Base-by-base conservation (phyloP, 2,888 invertebrate genomes). In the Dicyrtoma fusca region DNA sequence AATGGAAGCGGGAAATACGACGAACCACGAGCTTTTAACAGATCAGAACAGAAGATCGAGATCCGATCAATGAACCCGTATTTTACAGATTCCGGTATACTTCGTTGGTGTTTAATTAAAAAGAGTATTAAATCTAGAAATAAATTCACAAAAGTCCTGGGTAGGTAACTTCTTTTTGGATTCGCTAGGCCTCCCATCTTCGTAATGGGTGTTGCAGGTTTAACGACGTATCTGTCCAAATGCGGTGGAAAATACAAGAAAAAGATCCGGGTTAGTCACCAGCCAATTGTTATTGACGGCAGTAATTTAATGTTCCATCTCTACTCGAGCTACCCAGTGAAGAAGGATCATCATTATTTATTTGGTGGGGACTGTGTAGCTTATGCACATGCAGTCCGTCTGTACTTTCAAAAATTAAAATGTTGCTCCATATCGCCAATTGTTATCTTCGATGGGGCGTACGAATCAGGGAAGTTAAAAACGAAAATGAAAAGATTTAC, bases 331-430 rank as follows among this genome's bases (percentile, higher is more conserved):
- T 45, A 17, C 5, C 34, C 66, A 0, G 26, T 53, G 21, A 51
- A n/a, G 47, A 72, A 80, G 57, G 76, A 79, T 77, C n/a, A 79
- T 76, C 74, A 73, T 69, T 73, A 81, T 72, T 62, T 81, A 69
- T 94, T 93, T 82, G 94, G 94, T 1, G 94, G 94, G 0, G 94
- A 95, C 82, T 94, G 94, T 82, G 92, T 93, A 81, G 88, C 88
- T 76, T 92, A 88, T 82, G 89, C 88, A n/a, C 83, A 87, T 10
- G 85, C 85, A 17, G 86, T 91, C 0, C 84, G 85, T 49, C 85
- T 87, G 63, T 94, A 93, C 82, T 92, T 94, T 78, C 86, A 88
- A 61, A 85, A 88, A 13, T 83, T 94, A 11, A 84, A 85, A 11
- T 88, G 88, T 81, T 94, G 94, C 81, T 88, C 90, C 66, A 85